A percentile compares a stretch with the other conserved stretches of the same genome.
These are phyloP conservation scores for Calidris pugnax DNA, from an alignment of 2,113 vertebrate species.

Conservation along the genomic window DNA sequence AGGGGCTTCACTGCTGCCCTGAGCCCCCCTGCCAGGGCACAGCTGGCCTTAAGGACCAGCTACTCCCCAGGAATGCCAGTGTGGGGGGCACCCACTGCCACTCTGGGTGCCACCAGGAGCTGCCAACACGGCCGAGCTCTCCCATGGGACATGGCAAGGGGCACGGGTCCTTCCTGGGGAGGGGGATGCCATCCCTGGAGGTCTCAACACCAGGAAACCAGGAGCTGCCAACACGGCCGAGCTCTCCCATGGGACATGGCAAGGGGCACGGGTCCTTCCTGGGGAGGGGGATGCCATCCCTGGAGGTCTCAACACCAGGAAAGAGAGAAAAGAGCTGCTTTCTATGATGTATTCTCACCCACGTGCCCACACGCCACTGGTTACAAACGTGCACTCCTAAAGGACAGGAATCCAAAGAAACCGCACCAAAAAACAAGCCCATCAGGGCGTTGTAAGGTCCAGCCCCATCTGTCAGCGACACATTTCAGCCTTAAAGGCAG, in stretches of 20 bases:
- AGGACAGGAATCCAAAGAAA: conserved; percentile 51
- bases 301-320: background rate
- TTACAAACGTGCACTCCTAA: conserved; percentile 58
- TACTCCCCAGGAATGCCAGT: fast-evolving
- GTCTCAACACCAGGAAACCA: background rate
- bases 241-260: background rate
- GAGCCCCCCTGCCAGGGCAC: fast-evolving
- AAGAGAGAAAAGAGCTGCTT: background rate
- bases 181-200: background rate
- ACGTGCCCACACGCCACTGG: conserved; percentile 26
- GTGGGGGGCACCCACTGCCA: background rate
- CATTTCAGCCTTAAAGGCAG: conserved; percentile 76
- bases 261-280: fast-evolving
- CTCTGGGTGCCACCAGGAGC: background rate
- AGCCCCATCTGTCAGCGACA: conserved; percentile 44
- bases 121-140: fast-evolving
- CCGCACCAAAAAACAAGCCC: conserved; percentile 41
- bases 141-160: background rate
- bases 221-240: no score
- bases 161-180: fast-evolving
- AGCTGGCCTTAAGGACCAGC: background rate
- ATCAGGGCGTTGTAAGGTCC: conserved; percentile 73
- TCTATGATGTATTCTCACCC: conserved; percentile 10
- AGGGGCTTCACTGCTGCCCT: background rate
- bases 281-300: background rate